A percentile compares a stretch with the other conserved stretches of the same genome.
These are phyloP conservation scores for Hippopotamus amphibius DNA, from an alignment of 2,113 vertebrate genomes.

Conservation along the genomic window DNA sequence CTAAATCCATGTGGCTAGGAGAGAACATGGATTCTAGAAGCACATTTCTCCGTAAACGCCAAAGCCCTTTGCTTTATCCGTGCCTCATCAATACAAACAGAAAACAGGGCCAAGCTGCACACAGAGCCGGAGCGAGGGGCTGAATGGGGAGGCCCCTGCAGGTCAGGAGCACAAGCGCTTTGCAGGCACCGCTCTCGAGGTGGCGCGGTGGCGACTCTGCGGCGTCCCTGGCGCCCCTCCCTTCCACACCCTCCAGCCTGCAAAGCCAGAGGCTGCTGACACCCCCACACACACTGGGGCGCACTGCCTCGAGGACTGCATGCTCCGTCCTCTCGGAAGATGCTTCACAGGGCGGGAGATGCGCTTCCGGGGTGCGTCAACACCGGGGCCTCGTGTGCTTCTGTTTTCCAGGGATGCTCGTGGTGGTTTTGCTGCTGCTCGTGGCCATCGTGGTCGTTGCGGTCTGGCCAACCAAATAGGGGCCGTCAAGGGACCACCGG, in stretches of 20 bases:
- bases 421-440: constrained; percentile 79
- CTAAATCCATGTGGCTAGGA: background rate
- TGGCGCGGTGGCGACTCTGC: accelerated
- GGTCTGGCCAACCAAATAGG: constrained; percentile 78
- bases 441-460: constrained; percentile 82
- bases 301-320: background rate
- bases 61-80: background rate
- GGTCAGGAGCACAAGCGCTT: background rate
- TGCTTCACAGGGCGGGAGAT: accelerated
- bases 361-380: background rate
- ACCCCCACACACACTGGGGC: accelerated
- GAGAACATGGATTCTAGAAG: background rate
- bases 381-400: background rate
- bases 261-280: background rate
- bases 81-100: background rate
- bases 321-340: background rate
- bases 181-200: background rate
- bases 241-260: background rate
- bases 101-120: background rate
- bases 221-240: background rate
- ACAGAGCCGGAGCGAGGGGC: background rate
- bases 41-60: background rate
- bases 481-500: background rate
- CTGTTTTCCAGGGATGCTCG: constrained; percentile 79
- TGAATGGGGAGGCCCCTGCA: background rate